A percentile compares a stretch with the other conserved stretches of the same genome.
Evolutionary conservation across 2,888 invertebrate species (phyloP).

Genomic region (Eupelmus urozonus): DNA sequence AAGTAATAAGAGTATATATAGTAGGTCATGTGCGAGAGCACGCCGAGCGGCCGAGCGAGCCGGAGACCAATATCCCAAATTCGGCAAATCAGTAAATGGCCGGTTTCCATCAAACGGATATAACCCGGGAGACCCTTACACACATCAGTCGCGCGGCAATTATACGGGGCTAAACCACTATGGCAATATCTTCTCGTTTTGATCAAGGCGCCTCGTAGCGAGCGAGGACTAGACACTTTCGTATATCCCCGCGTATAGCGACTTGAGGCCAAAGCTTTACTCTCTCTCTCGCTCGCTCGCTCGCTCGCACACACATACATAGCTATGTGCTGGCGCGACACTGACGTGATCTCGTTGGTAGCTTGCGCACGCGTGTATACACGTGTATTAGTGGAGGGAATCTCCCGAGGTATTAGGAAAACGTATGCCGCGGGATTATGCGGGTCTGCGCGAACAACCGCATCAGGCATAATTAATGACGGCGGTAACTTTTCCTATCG

Average conservation of each 20-base stretch:
- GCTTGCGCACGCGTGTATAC: conserved; percentile 42
- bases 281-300: background rate
- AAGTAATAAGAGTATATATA: conserved; percentile 36
- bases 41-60: background rate
- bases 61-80: conserved; percentile 38
- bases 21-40: background rate
- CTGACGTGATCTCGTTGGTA: background rate
- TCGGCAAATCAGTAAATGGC: conserved; percentile 24
- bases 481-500: conserved; percentile 62
- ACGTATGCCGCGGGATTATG: conserved; percentile 61
- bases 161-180: conserved; percentile 47
- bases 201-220: conserved; percentile 40
- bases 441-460: conserved; percentile 60
- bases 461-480: conserved; percentile 62
- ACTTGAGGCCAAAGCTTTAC: background rate
- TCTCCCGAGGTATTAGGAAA: conserved; percentile 57
- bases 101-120: conserved; percentile 44
- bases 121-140: background rate
- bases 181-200: conserved; percentile 54
- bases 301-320: background rate
- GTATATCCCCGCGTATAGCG: conserved; percentile 15
- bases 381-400: conserved; percentile 53
- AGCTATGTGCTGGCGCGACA: background rate
- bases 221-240: conserved; percentile 17
- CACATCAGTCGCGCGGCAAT: conserved; percentile 39